A percentile compares a stretch with the other conserved stretches of the same genome.
These are phyloP conservation scores for Haliclona indistincta DNA, from an alignment of 37 sponge, comb jelly and placozoan species.

Conservation along the genomic window DNA sequence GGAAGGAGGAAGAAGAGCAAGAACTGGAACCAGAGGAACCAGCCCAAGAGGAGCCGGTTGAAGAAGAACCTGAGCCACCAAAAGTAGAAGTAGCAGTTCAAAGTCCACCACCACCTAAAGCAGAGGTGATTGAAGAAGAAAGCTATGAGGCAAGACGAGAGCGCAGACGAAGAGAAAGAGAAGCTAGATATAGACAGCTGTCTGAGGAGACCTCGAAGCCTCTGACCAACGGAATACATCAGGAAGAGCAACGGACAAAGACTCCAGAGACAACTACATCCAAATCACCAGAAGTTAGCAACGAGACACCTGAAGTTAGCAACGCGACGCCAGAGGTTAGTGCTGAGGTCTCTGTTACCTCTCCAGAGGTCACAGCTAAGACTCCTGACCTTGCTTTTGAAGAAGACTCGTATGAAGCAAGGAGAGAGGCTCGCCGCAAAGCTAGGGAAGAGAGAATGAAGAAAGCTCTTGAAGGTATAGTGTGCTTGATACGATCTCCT, in stretches of 20 bases:
- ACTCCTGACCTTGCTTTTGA: too few relatives aligned
- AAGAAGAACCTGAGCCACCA: conserved; percentile 9
- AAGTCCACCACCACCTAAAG: too few relatives aligned
- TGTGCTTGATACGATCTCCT: neutral
- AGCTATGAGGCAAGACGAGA: conserved; percentile 61
- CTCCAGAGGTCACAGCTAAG: too few relatives aligned
- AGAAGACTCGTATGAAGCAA: conserved; percentile 69
- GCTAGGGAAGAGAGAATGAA: conserved; percentile 74
- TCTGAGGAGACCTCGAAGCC: neutral
- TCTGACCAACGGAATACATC: neutral
- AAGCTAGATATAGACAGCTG: conserved; percentile 32
- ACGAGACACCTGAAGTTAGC: too few relatives aligned
- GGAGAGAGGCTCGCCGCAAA: conserved; percentile 67
- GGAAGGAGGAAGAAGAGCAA: neutral
- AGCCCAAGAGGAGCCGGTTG: neutral
- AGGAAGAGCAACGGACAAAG: neutral
- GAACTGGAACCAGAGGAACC: neutral
- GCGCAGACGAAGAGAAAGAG: conserved; percentile 39
- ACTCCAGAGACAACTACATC: too few relatives aligned
- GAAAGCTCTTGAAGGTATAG: conserved; percentile 11
- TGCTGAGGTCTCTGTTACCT: too few relatives aligned
- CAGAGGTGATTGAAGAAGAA: conserved; percentile 15
- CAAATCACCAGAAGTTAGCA: too few relatives aligned
- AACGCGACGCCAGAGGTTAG: too few relatives aligned
- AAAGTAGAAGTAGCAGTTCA: neutral